Percentiles rank a stretch among this genome's conserved stretches.
These are phyloP conservation scores for Poecile montanus DNA, from an alignment of 2,797 vertebrate species.

Conservation along the genomic window DNA sequence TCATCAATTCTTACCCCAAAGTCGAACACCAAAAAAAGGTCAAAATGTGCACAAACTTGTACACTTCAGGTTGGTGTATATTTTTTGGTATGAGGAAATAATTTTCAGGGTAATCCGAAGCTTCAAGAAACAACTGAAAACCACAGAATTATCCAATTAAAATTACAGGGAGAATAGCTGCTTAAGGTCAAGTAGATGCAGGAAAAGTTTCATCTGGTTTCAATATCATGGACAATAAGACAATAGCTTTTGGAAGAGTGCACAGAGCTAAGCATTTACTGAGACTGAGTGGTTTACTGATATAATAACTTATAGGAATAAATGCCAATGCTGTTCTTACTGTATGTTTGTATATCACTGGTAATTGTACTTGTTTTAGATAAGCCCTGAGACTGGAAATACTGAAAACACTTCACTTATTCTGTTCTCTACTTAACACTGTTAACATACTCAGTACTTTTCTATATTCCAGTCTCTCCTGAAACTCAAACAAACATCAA, in stretches of 20 bases:
- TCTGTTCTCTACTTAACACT: conserved; percentile 20
- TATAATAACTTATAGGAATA: neutral
- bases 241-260: neutral
- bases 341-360: neutral
- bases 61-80: neutral
- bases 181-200: neutral
- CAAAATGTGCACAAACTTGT: neutral
- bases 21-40: neutral
- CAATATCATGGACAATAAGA: neutral
- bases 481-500: conserved; percentile 64
- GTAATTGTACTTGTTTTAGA: conserved; percentile 15
- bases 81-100: neutral
- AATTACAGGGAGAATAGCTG: neutral
- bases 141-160: neutral
- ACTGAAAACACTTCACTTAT: conserved; percentile 4
- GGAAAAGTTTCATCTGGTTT: neutral
- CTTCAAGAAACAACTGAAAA: neutral
- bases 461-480: conserved; percentile 17
- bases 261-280: neutral
- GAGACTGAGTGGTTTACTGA: neutral
- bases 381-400: conserved; percentile 2
- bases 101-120: neutral
- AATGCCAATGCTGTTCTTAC: neutral
- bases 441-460: neutral
- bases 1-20: neutral